phyloP scores from a whole-genome alignment of 2,797 vertebrate species.

The Crax fasciolata region DNA sequence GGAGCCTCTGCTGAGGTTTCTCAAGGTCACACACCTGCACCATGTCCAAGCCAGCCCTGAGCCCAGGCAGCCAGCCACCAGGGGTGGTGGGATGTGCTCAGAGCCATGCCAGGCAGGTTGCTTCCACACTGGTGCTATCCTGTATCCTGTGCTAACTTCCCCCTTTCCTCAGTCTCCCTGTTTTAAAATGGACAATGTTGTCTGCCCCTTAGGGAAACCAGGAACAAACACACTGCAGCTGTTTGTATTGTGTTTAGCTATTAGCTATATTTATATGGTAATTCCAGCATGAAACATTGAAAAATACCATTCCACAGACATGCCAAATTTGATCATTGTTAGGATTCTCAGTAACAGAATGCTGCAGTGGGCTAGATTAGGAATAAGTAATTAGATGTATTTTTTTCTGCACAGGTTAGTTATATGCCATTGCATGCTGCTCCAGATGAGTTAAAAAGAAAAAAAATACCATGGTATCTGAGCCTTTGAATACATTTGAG shows the following conservation, averaged over 20 bases:
- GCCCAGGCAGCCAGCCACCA: background rate
- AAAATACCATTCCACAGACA: background rate
- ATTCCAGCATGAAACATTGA: constrained; percentile 7
- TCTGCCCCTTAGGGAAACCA: background rate
- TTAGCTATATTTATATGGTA: constrained; percentile 41
- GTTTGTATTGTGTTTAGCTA: background rate
- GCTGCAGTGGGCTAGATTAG: background rate
- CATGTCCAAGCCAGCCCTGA: background rate
- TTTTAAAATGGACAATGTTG: background rate
- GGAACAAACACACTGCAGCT: constrained; percentile 14
- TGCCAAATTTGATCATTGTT: background rate
- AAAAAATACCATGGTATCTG: background rate
- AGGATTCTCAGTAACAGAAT: background rate
- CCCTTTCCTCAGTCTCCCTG: background rate
- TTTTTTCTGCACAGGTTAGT: background rate
- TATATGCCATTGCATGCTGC: background rate
- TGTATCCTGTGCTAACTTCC: background rate
- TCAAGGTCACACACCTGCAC: background rate
- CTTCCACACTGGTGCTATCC: background rate
- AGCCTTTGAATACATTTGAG: background rate
- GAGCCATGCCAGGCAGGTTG: background rate
- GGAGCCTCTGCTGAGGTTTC: background rate
- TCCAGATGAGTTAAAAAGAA: background rate
- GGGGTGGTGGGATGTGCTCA: background rate
- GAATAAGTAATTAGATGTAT: constrained; percentile 14